These are phyloP conservation scores for Drosophila mercatorum DNA, from an alignment of 2,888 invertebrate species.

Conservation along the genomic window DNA sequence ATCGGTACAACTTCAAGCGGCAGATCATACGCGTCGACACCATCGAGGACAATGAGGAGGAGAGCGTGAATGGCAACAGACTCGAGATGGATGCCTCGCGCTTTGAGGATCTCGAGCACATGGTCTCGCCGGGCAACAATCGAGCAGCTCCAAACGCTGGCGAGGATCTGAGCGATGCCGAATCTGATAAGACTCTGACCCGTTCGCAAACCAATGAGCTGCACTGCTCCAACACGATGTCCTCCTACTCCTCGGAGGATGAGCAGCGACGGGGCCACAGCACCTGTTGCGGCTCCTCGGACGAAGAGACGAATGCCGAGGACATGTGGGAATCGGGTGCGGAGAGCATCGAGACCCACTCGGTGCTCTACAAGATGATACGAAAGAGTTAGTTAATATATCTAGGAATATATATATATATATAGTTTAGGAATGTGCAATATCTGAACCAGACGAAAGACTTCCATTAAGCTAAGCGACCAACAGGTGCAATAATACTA, in stretches of 20 bases:
- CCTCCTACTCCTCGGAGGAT: slow-evolving; percentile 85
- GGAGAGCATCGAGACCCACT: slow-evolving; percentile 94
- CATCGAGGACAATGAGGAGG: slow-evolving; percentile 80
- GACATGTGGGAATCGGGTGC: slow-evolving; percentile 94
- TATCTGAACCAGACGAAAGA: slow-evolving; percentile 52
- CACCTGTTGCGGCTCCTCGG: slow-evolving; percentile 86
- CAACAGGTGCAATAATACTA: slow-evolving; percentile 68
- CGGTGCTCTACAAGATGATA: slow-evolving; percentile 92
- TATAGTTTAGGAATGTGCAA: slow-evolving; percentile 56
- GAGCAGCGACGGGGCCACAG: slow-evolving; percentile 88
- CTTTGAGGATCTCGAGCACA: slow-evolving; percentile 79
- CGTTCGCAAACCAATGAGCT: slow-evolving; percentile 64
- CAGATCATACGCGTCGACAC: slow-evolving; percentile 82
- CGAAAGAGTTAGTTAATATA: slow-evolving; percentile 84
- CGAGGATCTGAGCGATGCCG: slow-evolving; percentile 76
- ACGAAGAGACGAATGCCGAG: slow-evolving; percentile 90
- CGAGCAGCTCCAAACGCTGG: slow-evolving; percentile 37
- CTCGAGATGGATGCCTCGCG: slow-evolving; percentile 29
- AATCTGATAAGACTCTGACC: slow-evolving; percentile 80
- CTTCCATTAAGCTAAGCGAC: slow-evolving; percentile 49
- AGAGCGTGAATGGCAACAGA: slow-evolving; percentile 44
- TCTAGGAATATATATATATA: neutral
- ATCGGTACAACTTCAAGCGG: slow-evolving; percentile 84
- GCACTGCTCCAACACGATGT: slow-evolving; percentile 64
- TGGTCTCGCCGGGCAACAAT: slow-evolving; percentile 64